Conservation (phyloP, 2,113 vertebrate genomes). For the Macrotis lagotis region DNA sequence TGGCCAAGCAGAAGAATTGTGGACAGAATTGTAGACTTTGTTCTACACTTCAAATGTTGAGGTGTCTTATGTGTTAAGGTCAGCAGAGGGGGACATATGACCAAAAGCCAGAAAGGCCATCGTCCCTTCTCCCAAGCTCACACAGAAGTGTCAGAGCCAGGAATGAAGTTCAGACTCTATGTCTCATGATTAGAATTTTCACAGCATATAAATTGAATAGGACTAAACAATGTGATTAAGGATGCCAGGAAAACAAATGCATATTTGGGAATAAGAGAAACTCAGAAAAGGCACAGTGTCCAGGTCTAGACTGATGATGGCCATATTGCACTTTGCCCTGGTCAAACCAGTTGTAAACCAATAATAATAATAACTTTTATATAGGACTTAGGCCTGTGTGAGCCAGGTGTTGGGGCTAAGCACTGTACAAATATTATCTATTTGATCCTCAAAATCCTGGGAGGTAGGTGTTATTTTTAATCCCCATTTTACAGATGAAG, state of each 20-base stretch:
- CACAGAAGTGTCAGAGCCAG: background rate
- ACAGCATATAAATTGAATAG: background rate
- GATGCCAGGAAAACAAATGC: background rate
- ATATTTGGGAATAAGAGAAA: background rate
- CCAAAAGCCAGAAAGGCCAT: background rate
- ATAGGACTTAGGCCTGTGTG: background rate
- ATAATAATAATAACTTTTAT: background rate
- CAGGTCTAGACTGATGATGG: background rate
- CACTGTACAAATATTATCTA: background rate
- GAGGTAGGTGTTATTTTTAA: background rate
- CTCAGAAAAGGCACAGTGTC: background rate
- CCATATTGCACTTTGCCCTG: background rate
- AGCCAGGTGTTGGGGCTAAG: background rate
- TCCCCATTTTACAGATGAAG: background rate
- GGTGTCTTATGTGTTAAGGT: background rate
- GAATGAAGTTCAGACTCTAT: background rate
- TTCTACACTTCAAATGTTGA: background rate
- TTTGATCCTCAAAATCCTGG: background rate
- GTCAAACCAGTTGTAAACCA: background rate
- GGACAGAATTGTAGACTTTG: no score
- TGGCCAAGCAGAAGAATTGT: background rate
- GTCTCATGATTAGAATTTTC: background rate
- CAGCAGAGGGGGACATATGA: background rate
- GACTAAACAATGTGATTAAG: background rate
- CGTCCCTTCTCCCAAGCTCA: background rate